These are phyloP conservation scores for Chironomus riparius DNA, from an alignment of 2,888 invertebrate genomes.

Conservation along the genomic window DNA sequence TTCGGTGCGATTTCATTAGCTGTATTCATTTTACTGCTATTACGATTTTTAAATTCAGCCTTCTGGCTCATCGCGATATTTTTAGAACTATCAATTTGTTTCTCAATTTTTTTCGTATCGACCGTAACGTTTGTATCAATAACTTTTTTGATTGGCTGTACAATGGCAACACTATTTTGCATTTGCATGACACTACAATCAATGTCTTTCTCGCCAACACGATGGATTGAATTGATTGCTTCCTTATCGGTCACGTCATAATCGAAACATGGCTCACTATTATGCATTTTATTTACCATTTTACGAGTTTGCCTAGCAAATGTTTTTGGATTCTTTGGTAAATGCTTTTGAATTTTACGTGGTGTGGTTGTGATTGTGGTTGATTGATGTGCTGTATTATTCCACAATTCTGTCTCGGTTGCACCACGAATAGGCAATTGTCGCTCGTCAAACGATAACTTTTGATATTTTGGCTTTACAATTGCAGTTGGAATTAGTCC, in stretches of 20 bases:
- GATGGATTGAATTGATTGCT: constrained; percentile 26
- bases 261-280: constrained; percentile 1
- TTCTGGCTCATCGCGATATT: not conserved
- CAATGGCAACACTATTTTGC: constrained; percentile 30
- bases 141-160: constrained; percentile 31
- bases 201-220: constrained; percentile 27
- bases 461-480: constrained; percentile 37
- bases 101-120: not conserved
- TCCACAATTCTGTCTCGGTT: constrained; percentile 28
- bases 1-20: not conserved
- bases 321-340: constrained; percentile 27
- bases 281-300: not conserved
- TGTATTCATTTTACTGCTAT: constrained; percentile 1
- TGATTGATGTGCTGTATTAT: not conserved
- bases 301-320: constrained; percentile 1
- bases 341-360: constrained; percentile 27
- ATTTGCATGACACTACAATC: constrained; percentile 21
- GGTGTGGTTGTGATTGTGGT: constrained; percentile 13
- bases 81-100: constrained; percentile 15
- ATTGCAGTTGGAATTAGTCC: constrained; percentile 32
- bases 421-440: constrained; percentile 37
- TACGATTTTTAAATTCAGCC: constrained; percentile 10
- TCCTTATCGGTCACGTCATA: constrained; percentile 25
- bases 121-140: constrained; percentile 3
- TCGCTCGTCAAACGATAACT: constrained; percentile 38